phyloP scores from a whole-genome alignment of 64 coral and sea anemone genomes.

The Stylophora pistillata region DNA sequence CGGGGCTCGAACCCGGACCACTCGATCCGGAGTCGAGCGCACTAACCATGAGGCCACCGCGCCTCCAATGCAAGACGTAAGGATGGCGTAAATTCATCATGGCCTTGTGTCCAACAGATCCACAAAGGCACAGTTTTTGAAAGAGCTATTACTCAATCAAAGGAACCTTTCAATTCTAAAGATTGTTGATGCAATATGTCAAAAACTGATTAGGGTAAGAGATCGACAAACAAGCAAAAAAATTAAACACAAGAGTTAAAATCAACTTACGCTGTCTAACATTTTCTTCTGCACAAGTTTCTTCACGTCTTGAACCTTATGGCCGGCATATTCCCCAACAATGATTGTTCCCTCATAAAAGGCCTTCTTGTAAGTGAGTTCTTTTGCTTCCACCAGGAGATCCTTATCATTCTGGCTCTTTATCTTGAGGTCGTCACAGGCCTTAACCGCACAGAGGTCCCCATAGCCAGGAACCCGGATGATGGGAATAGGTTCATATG shows the following conservation, averaged over 20 bases:
- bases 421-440: conserved; percentile 93
- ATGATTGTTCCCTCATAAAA: conserved; percentile 96
- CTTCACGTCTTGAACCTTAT: conserved; percentile 95
- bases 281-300: conserved; percentile 97
- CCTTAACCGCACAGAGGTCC: conserved; percentile 81
- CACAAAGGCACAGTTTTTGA: no score
- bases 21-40: no score
- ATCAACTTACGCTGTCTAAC: conserved; percentile 71
- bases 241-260: neutral
- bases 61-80: no score
- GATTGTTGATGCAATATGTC: no score
- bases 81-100: no score
- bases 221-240: no score
- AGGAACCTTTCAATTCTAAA: no score
- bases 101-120: no score
- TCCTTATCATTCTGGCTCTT: conserved; percentile 98
- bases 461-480: conserved; percentile 93
- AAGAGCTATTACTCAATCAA: no score
- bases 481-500: conserved; percentile 90
- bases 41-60: no score
- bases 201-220: no score
- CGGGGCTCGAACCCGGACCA: no score
- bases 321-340: conserved; percentile 86
- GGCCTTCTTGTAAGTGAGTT: conserved; percentile 93
- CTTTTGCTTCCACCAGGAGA: conserved; percentile 83